Evolutionary conservation across 2,888 invertebrate species (phyloP), one percentile per base, ranked within the genome.

Genomic region (Diarsia brunnea): DNA sequence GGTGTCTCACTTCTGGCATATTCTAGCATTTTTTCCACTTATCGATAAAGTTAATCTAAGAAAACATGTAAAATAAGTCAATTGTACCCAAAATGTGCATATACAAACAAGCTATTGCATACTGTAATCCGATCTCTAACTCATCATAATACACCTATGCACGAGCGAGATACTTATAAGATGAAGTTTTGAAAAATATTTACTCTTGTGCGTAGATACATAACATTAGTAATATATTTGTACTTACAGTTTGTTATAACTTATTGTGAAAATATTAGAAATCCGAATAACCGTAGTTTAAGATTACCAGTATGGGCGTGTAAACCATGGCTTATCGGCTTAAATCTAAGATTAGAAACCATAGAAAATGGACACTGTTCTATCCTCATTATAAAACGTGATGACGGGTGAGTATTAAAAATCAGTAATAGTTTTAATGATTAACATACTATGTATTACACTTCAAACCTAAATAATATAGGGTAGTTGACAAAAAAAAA

Each of bases 191-290:
- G 61, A 70, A 70, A 78, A 75, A 63, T 75, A 69, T 77, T 75
- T 69, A 61, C 65, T 60, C 27, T 70, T 81, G 49, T 69, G 75
- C 63, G 71, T 81, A 71, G 68, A 70, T 81, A 71, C 70, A 73
- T 74, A 81, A 78, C 8, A 70, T 80, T 38, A 74, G 73, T 73
- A 71, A 69, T 69, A 69, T 83, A 74, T 80, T 84, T 80, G 69
- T 72, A 65, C 24, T 80, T 74, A 63, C 16, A 61, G 67, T 61
- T 53, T 61, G 43, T 65, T 69, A n/a, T 16, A 16, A 69, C 51
- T 58, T 70, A 31, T 67, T 51, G 67, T 79, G 80, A 58, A 78
- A 72, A 78, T 69, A 70, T 70, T 70, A 69, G 81, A 69, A 78
- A 84, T 69, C 31, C 27, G 47, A 47, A 79, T 67, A 64, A 53